Evolutionary conservation across 2,113 vertebrate genomes (phyloP), one percentile per base, ranked within the genome.

Genomic region (Pseudonaja textilis): DNA sequence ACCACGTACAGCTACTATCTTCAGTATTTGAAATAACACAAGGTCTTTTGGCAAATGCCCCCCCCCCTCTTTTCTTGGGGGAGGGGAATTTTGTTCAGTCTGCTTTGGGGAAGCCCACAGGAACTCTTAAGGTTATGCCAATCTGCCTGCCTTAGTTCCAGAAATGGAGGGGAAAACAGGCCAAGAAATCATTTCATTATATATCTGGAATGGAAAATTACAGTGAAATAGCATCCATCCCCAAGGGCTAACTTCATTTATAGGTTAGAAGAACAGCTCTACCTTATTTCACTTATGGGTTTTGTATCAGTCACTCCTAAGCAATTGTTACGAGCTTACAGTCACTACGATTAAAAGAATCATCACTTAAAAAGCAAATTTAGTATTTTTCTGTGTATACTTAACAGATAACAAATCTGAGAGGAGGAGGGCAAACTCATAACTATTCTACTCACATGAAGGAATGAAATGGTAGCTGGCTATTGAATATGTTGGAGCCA

Each of bases 101-200:
- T 55, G 47, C 26, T 85, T 1, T 64, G 92, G 93, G 87, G 61
- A 91, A 87, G 47, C 34, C 9, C 8, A 90, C 50, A 95, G 0
- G 0, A 94, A 93, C 92, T 29, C 1, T 45, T 25, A 89, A 39
- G 34, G 42, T 89, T 0, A 29, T 88, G 87, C 16, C 55, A 89
- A 94, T 45, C 29, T 26, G 39, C 92, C 64, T 47, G 91, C 59
- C 92, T 94, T 95, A 95, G 96, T 81, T 89, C 87, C 47, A 16
- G 91, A 97, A 97, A 93, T 74, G 91, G 64, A 81, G 69, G n/a
- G 93, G 96, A 95, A 90, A 94, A 89, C 0, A 94, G 88, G 42
- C 95, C 93, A 94, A 96, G 89, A 89, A 94, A 88, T 95, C 93
- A 97, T 97, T 97, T 97, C 89, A 95, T 97, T 96, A 94, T 57